These are phyloP conservation scores for Sminthurides aquaticus DNA, from an alignment of 2,888 invertebrate genomes.

Conservation along the genomic window DNA sequence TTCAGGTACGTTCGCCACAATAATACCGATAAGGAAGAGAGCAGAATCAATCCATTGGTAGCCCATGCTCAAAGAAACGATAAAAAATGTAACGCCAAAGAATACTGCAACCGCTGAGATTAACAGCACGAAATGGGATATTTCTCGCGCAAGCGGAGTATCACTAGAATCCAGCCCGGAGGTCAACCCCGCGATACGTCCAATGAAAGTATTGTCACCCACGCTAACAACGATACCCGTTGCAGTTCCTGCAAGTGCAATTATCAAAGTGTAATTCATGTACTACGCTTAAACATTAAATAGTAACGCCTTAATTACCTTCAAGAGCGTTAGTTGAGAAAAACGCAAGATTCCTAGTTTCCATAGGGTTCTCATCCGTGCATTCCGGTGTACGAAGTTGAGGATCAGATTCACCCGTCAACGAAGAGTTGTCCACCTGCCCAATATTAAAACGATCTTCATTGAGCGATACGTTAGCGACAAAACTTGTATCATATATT, in stretches of 20 bases:
- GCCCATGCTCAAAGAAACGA: slow-evolving; percentile 14
- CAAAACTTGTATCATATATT: too few species aligned
- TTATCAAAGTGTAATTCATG: too few species aligned
- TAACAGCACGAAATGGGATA: slow-evolving; percentile 59
- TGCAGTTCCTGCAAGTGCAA: slow-evolving; percentile 45
- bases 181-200: slow-evolving; percentile 63
- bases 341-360: slow-evolving; percentile 88
- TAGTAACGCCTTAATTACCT: too few species aligned
- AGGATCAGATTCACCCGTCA: slow-evolving; percentile 91
- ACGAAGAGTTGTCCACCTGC: slow-evolving; percentile 71
- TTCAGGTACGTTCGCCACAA: slow-evolving; percentile 36
- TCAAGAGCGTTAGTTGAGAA: slow-evolving; percentile 94
- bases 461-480: too few species aligned
- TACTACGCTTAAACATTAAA: too few species aligned
- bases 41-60: slow-evolving; percentile 3
- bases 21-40: slow-evolving; percentile 27
- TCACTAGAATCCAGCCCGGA: slow-evolving; percentile 59
- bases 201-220: slow-evolving; percentile 63
- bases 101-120: slow-evolving; percentile 37
- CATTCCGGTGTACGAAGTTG: slow-evolving; percentile 81
- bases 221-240: slow-evolving; percentile 60
- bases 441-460: too few species aligned
- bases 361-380: slow-evolving; percentile 87
- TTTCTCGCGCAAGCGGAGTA: slow-evolving; percentile 71
- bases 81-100: slow-evolving; percentile 43